phyloP scores from a whole-genome alignment of 2,888 invertebrate species.

The Idaea biselata region DNA sequence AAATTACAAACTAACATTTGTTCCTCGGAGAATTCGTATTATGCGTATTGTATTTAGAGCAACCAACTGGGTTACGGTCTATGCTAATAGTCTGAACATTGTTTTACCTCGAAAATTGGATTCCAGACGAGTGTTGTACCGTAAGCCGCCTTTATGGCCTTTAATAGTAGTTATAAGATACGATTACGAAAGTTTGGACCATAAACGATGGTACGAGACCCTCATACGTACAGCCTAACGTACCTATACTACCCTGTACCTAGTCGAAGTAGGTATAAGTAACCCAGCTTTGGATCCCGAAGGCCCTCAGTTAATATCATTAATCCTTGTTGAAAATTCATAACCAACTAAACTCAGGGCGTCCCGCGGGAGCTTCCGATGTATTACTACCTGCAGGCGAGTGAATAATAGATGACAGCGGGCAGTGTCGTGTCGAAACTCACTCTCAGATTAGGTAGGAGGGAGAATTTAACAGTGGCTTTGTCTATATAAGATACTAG shows the following conservation, averaged over 20 bases:
- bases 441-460: background rate
- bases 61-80: background rate
- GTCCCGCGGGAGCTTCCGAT: slow-evolving; percentile 29
- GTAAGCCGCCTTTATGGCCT: background rate
- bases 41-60: background rate
- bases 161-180: background rate
- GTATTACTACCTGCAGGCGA: slow-evolving; percentile 14
- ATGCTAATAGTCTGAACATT: background rate
- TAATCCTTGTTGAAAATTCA: slow-evolving; percentile 49
- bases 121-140: background rate
- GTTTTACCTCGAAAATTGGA: slow-evolving; percentile 1
- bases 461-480: too few relatives aligned
- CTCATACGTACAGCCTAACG: background rate
- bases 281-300: background rate
- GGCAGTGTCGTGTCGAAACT: slow-evolving; percentile 1
- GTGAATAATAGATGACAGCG: background rate
- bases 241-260: background rate
- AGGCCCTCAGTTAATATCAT: slow-evolving; percentile 36
- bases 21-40: background rate
- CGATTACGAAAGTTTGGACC: background rate
- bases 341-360: slow-evolving; percentile 42
- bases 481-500: too few relatives aligned
- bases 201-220: background rate
- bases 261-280: background rate
- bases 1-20: background rate